These are phyloP conservation scores for Dascyllus trimaculatus DNA, from an alignment of 2,113 vertebrate genomes.

Conservation along the genomic window DNA sequence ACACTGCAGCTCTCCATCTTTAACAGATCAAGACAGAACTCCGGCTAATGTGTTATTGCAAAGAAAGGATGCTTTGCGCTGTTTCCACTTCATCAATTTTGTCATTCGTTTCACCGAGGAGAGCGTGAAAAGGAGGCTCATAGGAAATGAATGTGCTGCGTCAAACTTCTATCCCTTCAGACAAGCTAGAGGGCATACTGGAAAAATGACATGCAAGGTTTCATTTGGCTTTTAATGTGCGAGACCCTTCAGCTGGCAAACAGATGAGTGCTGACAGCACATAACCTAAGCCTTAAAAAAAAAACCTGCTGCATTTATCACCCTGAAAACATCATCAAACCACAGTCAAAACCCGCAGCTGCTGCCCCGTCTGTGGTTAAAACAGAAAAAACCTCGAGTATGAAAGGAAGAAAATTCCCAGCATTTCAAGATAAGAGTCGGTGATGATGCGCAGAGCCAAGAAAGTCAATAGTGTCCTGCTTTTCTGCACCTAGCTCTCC, in stretches of 20 bases:
- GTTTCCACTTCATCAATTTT: not conserved
- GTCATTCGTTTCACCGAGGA: not conserved
- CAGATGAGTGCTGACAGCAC: constrained; percentile 21
- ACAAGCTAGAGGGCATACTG: not conserved
- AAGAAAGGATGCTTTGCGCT: not conserved
- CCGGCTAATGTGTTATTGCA: not conserved
- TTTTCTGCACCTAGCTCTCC: constrained; percentile 56
- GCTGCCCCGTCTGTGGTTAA: too few relatives aligned
- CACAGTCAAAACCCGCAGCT: not conserved
- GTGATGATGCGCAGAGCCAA: constrained; percentile 46
- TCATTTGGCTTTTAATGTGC: not conserved
- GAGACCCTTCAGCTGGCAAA: constrained; percentile 22
- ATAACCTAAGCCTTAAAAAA: constrained; percentile 7
- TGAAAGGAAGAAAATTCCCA: constrained; percentile 31
- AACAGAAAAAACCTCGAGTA: not conserved
- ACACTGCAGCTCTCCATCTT: not conserved
- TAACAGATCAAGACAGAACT: not conserved
- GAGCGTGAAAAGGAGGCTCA: not conserved
- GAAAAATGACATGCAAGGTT: not conserved
- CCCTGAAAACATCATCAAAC: constrained; percentile 9
- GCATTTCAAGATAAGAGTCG: constrained; percentile 52
- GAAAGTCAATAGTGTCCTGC: constrained; percentile 39
- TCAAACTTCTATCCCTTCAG: not conserved
- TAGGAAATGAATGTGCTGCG: not conserved
- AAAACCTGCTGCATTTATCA: not conserved